Evolutionary conservation across 2,797 vertebrate species (phyloP), one percentile per base, ranked within the genome.

Genomic region (Rhyacichthys aspro): DNA sequence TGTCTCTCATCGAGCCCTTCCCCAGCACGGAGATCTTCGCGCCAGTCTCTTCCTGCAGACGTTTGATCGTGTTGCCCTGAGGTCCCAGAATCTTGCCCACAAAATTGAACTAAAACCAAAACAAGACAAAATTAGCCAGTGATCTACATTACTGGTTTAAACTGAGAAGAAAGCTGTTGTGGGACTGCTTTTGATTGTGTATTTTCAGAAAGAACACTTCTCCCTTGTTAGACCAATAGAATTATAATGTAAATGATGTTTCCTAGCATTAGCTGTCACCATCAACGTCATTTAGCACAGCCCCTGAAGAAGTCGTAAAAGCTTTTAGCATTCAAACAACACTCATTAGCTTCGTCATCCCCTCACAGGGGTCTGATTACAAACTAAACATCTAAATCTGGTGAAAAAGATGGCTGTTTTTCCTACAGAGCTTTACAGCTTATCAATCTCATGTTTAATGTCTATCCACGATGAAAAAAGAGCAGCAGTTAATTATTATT

Each of bases 1-100:
- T 99, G 74, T 99, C 98, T 87, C 98, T 93, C 98, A 99, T 99
- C 1, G 97, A 98, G 12, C 98, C 98, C 63, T 98, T 99, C 14
- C 98, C 98, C 80, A 99, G 90, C 43, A 99, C 96, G 0, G 98
- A 98, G 76, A 99, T 99, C 90, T 98, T 98, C 49, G 98, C 96
- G 17, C 96, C 97, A 1, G 97, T 98, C 85, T 99, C 98, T 68
- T 99, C 97, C 85, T 99, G 98, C 60, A 99, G 93, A 63, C 98
- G 94, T 74, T 98, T 99, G 81, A 99, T 98, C 57, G 98, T 98
- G 84, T 98, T 98, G 57, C 98, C 98, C 91, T 98, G 97, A 60
- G 98, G 97, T 84, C 98, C 98, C 83, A 99, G 90, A 86, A 99
- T 98, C 89, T 99, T 99, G 39, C 98, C 98, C 78, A 99, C 98